Evolutionary conservation across 2,113 vertebrate species (phyloP), one percentile per base, ranked within the genome.

Genomic region (Pardalotus punctatus): DNA sequence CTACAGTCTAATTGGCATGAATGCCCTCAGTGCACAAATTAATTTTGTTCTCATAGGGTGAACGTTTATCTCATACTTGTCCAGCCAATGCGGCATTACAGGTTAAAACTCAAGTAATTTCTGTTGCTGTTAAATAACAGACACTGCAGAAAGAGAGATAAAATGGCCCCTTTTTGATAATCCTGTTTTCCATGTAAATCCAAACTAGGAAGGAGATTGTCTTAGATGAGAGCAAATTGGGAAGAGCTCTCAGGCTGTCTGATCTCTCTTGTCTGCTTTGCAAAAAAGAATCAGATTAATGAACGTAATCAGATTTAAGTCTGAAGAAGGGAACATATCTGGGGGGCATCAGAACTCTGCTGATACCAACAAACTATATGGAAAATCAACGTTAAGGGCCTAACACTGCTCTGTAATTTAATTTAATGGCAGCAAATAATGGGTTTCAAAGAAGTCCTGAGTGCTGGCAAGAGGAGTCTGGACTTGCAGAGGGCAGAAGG

Each of bases 271-370:
- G 86, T 92, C 91, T 94, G 87, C 81, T 80, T 89, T 92, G 83
- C 70, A 73, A 67, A 88, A 91, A 81, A 77, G 60, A 85, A 97
- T 88, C 87, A 70, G 93, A 96, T 96, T 96, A 94, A 95, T 91
- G 87, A 88, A 81, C 0, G 1, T 94, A 94, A 95, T 94, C 87
- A 90, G 91, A 82, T 96, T 96, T 90, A 85, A 77, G 54, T 78
- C 89, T 81, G 62, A 91, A 69, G 28, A 90, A 93, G 70, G 81
- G 71, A 90, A 82, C 85, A 20, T 91, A 82, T 93, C 94, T 66
- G 45, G 70, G 77, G 93, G 91, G 78, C 62, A 95, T 91, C 84
- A 69, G 81, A 93, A 82, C 81, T 91, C 61, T 36, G 24, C 91
- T 81, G 76, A 62, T 81, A 45, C 62, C 18, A 12, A 69, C 72